Base-by-base conservation (phyloP, 2,888 invertebrate genomes). In the Argyresthia goedartella region DNA sequence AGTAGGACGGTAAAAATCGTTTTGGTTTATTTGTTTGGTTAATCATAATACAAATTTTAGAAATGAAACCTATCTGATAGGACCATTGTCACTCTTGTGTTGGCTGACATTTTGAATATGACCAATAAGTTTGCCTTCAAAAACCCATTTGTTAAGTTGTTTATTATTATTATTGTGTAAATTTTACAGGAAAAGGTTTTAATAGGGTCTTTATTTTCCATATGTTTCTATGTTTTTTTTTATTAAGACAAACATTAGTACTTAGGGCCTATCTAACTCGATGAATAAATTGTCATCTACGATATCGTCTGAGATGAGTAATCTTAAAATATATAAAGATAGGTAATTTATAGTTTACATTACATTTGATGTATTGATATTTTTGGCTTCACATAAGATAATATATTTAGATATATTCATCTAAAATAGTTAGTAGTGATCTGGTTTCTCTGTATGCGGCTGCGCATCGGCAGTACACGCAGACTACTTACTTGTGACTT, bases 321-420 rank as follows among this genome's bases (percentile, higher is more conserved):
- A n/a, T n/a, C n/a, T n/a, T n/a, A n/a, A n/a, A n/a, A n/a, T n/a
- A n/a, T n/a, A n/a, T n/a, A n/a, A n/a, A n/a, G n/a, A n/a, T n/a
- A n/a, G n/a, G n/a, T n/a, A n/a, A n/a, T 57, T 54, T 36, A 36
- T 9, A 9, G 7, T 36, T 9, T 48, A 36, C 48, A 48, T 63
- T 65, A 69, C 59, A 67, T 72, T 76, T 74, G 69, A 69, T 69
- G 64, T 71, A 71, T 72, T 69, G 57, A 75, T 79, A 79, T 80
- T 78, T n/a, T n/a, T 71, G 72, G 73, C 76, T 79, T 80, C 68
- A 68, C n/a, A n/a, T n/a, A n/a, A n/a, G n/a, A n/a, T n/a, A n/a
- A n/a, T n/a, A n/a, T n/a, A n/a, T n/a, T n/a, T n/a, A n/a, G n/a
- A n/a, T n/a, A n/a, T 74, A 73, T 76, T 76, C 61, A 71, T n/a